Percentiles rank a stretch among this genome's conserved stretches.
These are phyloP conservation scores for Oreamnos americanus DNA, from an alignment of 2,113 vertebrate genomes.

Conservation along the genomic window DNA sequence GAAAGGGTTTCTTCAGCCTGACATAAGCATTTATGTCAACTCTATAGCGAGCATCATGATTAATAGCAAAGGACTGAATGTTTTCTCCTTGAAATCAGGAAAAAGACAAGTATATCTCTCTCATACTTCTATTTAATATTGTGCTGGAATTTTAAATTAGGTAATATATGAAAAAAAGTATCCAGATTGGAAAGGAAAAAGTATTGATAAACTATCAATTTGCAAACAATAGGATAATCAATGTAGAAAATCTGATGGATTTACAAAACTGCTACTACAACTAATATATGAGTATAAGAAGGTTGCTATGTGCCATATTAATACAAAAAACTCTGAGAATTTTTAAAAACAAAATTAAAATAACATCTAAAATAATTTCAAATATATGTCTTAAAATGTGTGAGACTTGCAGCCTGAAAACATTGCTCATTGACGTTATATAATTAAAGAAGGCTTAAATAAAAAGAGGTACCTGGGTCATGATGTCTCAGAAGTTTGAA, in stretches of 20 bases:
- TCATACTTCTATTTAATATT: neutral
- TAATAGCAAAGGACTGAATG: neutral
- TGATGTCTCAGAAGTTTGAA: neutral
- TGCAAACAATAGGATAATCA: neutral
- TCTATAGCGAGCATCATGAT: neutral
- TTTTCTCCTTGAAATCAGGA: neutral
- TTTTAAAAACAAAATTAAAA: neutral
- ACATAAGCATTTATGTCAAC: neutral
- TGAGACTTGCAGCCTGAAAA: neutral
- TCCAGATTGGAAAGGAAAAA: neutral
- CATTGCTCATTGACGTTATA: neutral
- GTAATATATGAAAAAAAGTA: neutral
- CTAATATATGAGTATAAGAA: neutral
- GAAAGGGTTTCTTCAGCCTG: neutral
- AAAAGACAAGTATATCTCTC: neutral
- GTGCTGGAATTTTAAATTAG: neutral
- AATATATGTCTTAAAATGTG: neutral
- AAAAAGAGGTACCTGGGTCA: neutral
- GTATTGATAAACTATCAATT: neutral
- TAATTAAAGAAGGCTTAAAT: neutral
- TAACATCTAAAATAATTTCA: neutral
- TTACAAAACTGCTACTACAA: neutral
- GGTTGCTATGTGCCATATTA: neutral
- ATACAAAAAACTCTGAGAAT: neutral
- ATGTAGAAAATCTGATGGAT: neutral